Base-by-base conservation (phyloP, 2,888 invertebrate species). In the Allygus modestus region DNA sequence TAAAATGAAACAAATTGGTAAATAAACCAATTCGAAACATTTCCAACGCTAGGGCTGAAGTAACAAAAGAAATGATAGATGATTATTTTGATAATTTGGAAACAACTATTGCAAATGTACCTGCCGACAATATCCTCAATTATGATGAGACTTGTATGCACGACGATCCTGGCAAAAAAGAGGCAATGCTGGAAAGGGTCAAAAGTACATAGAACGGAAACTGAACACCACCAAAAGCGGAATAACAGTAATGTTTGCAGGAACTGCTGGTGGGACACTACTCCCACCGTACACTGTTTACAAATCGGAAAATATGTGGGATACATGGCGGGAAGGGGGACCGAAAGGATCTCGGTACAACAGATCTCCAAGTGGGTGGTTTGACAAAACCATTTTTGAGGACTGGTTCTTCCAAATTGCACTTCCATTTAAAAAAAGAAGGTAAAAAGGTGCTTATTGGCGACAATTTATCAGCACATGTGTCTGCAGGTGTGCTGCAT, bases 171-270 rank as follows among this genome's bases (percentile, higher is more conserved):
- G 58, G 58, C 23, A 58, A 23, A 58, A 58, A 58, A 85, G 69
- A 79, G 79, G 84, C 28, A 85, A 86, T 33, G 23, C 77, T 26
- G 81, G 83, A 83, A 61, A 86, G 54, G 87, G 86, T n/a, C 75
- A 81, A 31, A 85, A 86, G 46, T 84, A 87, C 65, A 85, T 84
- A 17, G 85, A 85, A 83, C 61, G 86, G 20, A 81, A 85, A 4
- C 83, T 86, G 26, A 85, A 87, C 85, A 37, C 28, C 5, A 84
- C 84, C 20, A 86, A 85, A 65, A 28, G 83, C 17, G 79, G 81
- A 0, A 85, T 84, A n/a, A 86, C 86, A 20, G 58, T 85, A 1
- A 87, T 87, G 85, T 84, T 87, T 85, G 84, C 85, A 5, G 84
- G 83, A 51, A 73, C 86, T 46, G 86, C 69, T 31, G 58, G 69